Conservation (phyloP, 2,888 invertebrate species). For the Chirona hameri region DNA sequence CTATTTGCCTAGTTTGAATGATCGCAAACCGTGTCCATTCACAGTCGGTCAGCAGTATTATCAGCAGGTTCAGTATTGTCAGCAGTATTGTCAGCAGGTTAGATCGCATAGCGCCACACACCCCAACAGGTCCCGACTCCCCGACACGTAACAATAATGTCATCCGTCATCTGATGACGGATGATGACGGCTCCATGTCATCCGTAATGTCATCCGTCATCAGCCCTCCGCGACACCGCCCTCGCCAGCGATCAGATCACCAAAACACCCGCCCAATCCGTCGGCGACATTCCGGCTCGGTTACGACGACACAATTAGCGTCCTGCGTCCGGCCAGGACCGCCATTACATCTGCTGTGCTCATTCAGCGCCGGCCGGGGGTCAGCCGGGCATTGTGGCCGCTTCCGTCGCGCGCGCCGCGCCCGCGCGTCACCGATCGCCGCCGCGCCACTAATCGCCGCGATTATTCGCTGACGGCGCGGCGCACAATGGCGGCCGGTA, state of each 20-base stretch:
- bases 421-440: background rate
- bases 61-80: too few relatives aligned
- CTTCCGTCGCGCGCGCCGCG: background rate
- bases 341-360: background rate
- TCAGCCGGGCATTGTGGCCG: background rate
- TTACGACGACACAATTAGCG: background rate
- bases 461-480: background rate
- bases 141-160: background rate
- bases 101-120: too few relatives aligned
- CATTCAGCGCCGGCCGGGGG: background rate
- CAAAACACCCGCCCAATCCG: background rate
- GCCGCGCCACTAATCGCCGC: background rate
- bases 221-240: background rate
- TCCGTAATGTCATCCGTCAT: background rate
- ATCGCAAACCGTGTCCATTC: too few relatives aligned
- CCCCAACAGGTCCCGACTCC: background rate
- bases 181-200: too few relatives aligned
- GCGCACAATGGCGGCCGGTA: slow-evolving; percentile 4
- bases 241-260: background rate
- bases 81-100: too few relatives aligned
- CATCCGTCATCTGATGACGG: background rate
- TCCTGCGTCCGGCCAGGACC: background rate
- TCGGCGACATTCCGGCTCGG: background rate
- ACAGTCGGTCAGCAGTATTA: too few relatives aligned
- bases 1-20: too few relatives aligned